These are phyloP conservation scores for Conus betulinus DNA, from an alignment of 1,140 invertebrate species.

Conservation along the genomic window DNA sequence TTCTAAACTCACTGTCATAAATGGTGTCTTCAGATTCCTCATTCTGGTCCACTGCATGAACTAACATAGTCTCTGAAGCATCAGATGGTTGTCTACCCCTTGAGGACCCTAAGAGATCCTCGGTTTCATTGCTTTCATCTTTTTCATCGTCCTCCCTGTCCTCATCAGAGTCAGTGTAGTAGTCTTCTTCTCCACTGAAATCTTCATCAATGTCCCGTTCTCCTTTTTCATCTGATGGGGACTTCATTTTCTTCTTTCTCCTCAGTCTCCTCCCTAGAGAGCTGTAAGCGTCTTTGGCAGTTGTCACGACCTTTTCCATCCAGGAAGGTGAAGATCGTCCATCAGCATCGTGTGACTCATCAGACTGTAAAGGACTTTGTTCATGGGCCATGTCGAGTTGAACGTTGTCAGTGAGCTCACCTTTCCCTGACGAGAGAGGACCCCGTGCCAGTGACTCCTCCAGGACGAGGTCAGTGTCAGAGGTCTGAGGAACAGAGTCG, in stretches of 20 bases:
- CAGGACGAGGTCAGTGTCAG: too few relatives aligned
- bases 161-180: neutral
- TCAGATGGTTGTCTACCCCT: neutral
- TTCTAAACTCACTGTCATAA: too few relatives aligned
- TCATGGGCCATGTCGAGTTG: neutral
- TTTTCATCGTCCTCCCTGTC: neutral
- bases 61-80: neutral
- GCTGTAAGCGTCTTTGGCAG: constrained; percentile 4
- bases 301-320: constrained; percentile 12
- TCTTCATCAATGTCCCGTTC: neutral
- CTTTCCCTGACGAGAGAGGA: neutral
- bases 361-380: neutral
- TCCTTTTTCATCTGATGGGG: neutral
- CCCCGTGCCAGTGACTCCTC: neutral
- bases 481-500: too few relatives aligned
- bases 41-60: neutral
- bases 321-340: constrained; percentile 7
- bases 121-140: neutral
- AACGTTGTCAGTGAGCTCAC: neutral
- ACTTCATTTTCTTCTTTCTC: constrained; percentile 17
- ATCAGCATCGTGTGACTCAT: neutral
- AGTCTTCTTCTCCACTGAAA: neutral
- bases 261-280: constrained; percentile 1
- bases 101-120: too few relatives aligned
- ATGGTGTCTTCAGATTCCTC: too few relatives aligned